Conservation (phyloP, 2,797 vertebrate genomes). For the Dicrostonyx torquatus region DNA sequence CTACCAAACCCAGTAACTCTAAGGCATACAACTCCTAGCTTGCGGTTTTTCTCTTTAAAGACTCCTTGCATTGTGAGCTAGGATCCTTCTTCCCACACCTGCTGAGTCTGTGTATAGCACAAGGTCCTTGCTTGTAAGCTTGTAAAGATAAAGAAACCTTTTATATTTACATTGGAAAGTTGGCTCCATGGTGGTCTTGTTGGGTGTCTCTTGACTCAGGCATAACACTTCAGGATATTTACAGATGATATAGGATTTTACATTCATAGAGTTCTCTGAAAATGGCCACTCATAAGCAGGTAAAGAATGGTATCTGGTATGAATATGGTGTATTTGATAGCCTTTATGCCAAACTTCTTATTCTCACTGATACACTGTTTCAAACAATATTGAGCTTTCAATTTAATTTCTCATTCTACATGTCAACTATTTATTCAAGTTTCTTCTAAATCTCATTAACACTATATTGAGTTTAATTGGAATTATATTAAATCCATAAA, state of each 20-base stretch:
- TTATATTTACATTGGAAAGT: too few species aligned
- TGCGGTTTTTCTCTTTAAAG: too few species aligned
- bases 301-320: background rate
- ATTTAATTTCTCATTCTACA: conserved; percentile 34
- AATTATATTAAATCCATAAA: conserved; percentile 73
- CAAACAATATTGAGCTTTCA: background rate
- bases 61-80: too few species aligned
- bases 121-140: too few species aligned
- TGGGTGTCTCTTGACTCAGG: too few species aligned
- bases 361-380: background rate
- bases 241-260: background rate
- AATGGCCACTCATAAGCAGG: background rate
- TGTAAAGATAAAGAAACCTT: too few species aligned
- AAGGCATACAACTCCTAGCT: too few species aligned
- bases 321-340: background rate
- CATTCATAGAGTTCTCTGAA: background rate
- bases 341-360: background rate
- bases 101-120: too few species aligned
- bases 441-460: conserved; percentile 64
- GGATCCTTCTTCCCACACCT: too few species aligned
- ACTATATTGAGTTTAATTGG: conserved; percentile 67
- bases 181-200: too few species aligned
- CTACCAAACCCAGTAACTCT: too few species aligned
- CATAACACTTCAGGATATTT: background rate
- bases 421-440: conserved; percentile 38